These are phyloP conservation scores for Tubulanus polymorphus DNA, from an alignment of 2,888 invertebrate genomes.

Conservation along the genomic window DNA sequence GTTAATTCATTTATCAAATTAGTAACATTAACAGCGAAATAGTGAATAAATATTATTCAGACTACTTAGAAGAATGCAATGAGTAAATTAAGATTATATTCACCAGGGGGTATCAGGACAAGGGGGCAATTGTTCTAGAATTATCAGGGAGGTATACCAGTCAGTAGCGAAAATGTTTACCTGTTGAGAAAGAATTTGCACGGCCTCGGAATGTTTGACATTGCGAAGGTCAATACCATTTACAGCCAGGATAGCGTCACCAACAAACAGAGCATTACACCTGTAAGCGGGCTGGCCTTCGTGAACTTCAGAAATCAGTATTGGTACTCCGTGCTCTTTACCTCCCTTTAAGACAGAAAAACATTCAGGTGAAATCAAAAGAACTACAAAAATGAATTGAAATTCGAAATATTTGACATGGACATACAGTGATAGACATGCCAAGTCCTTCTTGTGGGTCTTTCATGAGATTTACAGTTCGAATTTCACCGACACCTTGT, in stretches of 20 bases:
- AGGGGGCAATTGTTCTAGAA: too few species aligned
- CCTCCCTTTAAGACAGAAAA: slow-evolving; percentile 64
- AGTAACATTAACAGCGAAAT: too few species aligned
- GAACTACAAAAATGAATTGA: not conserved
- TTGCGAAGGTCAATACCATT: slow-evolving; percentile 74
- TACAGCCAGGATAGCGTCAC: slow-evolving; percentile 78
- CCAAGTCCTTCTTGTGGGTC: slow-evolving; percentile 76
- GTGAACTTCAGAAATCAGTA: slow-evolving; percentile 76
- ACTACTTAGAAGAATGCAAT: too few species aligned
- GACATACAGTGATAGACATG: slow-evolving; percentile 74
- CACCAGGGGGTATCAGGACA: too few species aligned
- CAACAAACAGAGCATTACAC: slow-evolving; percentile 71
- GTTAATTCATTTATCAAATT: too few species aligned
- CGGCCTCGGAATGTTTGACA: slow-evolving; percentile 77
- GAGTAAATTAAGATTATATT: too few species aligned
- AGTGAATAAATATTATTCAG: too few species aligned
- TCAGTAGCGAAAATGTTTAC: slow-evolving; percentile 51
- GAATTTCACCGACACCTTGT: slow-evolving; percentile 54
- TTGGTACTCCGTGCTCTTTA: slow-evolving; percentile 80
- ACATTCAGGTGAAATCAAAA: not conserved
- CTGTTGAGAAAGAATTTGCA: slow-evolving; percentile 72
- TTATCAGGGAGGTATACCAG: too few species aligned
- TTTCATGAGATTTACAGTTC: slow-evolving; percentile 65
- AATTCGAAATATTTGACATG: not conserved
- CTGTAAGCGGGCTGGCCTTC: slow-evolving; percentile 74